Conservation (phyloP, 2,797 vertebrate species). For the Coilia nasus region DNA sequence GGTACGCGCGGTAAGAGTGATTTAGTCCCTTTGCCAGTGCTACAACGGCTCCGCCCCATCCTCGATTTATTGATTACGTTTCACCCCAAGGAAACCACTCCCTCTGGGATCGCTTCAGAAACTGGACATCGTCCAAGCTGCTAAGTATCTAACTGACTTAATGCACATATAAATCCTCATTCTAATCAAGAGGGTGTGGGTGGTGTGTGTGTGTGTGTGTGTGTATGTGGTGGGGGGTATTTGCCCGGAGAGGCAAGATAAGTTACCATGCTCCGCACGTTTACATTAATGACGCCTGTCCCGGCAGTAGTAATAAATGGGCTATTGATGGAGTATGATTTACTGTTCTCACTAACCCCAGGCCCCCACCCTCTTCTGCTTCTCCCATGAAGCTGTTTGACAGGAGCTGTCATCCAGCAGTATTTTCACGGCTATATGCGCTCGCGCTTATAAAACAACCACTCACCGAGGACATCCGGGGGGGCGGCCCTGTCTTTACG, state of each 20-base stretch:
- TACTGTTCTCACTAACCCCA: constrained; percentile 25
- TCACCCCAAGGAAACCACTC: constrained; percentile 76
- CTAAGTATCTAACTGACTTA: constrained; percentile 69
- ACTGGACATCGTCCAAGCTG: constrained; percentile 69
- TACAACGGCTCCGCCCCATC: constrained; percentile 56
- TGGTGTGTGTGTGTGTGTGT: neutral
- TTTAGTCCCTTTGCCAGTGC: constrained; percentile 61
- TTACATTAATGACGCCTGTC: constrained; percentile 74
- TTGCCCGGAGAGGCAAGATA: constrained; percentile 63
- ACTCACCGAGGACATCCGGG: neutral
- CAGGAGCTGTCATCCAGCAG: neutral
- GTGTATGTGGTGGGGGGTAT: constrained; percentile 63
- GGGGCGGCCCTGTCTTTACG: neutral
- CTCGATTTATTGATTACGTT: constrained; percentile 77
- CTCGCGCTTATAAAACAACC: neutral
- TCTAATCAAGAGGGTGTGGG: constrained; percentile 65
- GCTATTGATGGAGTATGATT: constrained; percentile 60
- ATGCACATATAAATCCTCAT: constrained; percentile 79
- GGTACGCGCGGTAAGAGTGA: constrained; percentile 50
- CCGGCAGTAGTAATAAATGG: constrained; percentile 59
- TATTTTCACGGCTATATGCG: neutral
- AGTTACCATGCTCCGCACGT: constrained; percentile 62
- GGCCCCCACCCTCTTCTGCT: no score
- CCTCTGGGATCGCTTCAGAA: constrained; percentile 68
- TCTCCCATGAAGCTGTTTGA: neutral